A percentile compares a stretch with the other conserved stretches of the same genome.
phyloP scores from a whole-genome alignment of 2,888 invertebrate genomes.

The Hypena proboscidalis region DNA sequence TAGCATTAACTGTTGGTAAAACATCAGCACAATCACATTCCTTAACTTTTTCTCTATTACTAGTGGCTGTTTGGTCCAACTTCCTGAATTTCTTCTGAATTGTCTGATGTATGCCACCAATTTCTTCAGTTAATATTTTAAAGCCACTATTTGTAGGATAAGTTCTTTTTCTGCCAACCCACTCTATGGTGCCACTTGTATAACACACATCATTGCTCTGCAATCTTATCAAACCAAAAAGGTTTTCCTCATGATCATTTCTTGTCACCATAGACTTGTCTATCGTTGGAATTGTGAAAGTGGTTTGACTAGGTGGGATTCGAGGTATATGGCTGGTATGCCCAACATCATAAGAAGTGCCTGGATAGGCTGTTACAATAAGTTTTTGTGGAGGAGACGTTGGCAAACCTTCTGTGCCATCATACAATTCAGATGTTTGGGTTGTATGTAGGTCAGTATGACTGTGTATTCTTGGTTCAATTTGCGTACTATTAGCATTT shows the following conservation, averaged over 20 bases:
- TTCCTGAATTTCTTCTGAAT: constrained; percentile 54
- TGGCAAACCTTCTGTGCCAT: constrained; percentile 9
- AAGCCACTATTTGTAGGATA: constrained; percentile 77
- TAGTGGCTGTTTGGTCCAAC: constrained; percentile 50
- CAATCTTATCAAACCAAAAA: constrained; percentile 78
- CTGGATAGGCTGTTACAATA: constrained; percentile 9
- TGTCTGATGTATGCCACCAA: constrained; percentile 45
- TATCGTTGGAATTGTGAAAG: constrained; percentile 65
- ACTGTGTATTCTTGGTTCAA: constrained; percentile 30
- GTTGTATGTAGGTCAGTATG: constrained; percentile 37
- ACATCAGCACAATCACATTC: constrained; percentile 77
- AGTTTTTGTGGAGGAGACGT: constrained; percentile 15
- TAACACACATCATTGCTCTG: constrained; percentile 78
- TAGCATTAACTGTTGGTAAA: constrained; percentile 79
- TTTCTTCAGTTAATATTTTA: constrained; percentile 63
- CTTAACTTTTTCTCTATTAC: constrained; percentile 48
- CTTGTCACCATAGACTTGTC: constrained; percentile 47
- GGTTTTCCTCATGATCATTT: constrained; percentile 47
- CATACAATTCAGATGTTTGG: constrained; percentile 9
- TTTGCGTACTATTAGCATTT: constrained; percentile 59
- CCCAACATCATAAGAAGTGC: constrained; percentile 58
- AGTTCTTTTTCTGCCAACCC: constrained; percentile 76
- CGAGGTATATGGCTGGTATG: constrained; percentile 74
- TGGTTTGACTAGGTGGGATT: constrained; percentile 64
- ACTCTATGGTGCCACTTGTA: constrained; percentile 78